phyloP scores from a whole-genome alignment of 2,113 vertebrate genomes.

The Cnemophilus loriae region DNA sequence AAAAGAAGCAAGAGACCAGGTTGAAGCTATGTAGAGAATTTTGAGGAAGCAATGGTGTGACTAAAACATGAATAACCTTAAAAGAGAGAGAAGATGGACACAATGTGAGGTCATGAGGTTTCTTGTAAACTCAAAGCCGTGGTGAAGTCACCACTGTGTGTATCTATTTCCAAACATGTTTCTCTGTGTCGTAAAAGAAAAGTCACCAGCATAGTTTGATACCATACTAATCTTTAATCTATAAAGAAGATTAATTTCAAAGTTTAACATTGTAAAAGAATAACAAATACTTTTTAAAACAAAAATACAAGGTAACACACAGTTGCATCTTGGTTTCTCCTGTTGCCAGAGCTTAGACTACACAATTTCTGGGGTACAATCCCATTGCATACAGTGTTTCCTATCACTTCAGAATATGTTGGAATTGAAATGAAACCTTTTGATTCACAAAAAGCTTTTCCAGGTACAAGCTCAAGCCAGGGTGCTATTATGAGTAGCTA shows the following conservation, averaged over 20 bases:
- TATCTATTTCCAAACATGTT: not conserved
- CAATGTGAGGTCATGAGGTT: not conserved
- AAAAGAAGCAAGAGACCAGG: not conserved
- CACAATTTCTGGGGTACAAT: not conserved
- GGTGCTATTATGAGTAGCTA: not conserved
- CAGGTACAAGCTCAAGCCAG: not conserved
- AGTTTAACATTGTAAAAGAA: conserved; percentile 66
- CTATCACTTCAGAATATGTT: not conserved
- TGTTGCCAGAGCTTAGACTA: not conserved
- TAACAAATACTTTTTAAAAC: conserved; percentile 47
- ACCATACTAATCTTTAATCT: conserved; percentile 69
- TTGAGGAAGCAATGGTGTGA: not conserved
- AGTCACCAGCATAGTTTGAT: not conserved
- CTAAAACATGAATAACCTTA: not conserved
- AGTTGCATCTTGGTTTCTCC: not conserved
- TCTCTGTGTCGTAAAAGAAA: not conserved
- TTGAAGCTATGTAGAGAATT: not conserved
- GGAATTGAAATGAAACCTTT: not conserved
- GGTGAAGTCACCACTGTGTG: not conserved
- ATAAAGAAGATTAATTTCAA: conserved; percentile 69
- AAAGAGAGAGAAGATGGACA: not conserved
- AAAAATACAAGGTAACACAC: not conserved
- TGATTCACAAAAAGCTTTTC: not conserved
- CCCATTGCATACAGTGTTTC: not conserved
- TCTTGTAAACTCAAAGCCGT: not conserved